Conservation (phyloP, 2,888 invertebrate genomes). For the Leptogaster cylindrica region DNA sequence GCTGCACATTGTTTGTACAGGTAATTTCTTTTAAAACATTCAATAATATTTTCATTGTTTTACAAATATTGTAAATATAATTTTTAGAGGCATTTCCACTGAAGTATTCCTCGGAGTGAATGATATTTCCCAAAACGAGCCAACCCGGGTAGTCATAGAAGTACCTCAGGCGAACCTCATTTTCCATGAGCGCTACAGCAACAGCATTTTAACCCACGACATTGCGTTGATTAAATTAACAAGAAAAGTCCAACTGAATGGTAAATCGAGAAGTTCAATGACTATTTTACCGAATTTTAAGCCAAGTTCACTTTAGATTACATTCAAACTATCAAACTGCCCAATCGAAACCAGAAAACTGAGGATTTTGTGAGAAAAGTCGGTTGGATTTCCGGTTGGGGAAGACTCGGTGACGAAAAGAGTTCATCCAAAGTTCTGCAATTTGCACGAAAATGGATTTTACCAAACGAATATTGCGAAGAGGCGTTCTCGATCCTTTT, state of each 20-base stretch:
- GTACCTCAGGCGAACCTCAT: neutral
- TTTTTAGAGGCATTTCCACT: neutral
- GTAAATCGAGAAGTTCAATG: neutral
- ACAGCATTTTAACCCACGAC: neutral
- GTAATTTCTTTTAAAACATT: neutral
- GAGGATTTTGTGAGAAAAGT: neutral
- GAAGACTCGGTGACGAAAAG: neutral
- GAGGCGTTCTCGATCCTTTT: neutral
- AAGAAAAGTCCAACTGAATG: neutral
- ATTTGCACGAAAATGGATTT: neutral
- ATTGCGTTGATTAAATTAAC: conserved; percentile 37
- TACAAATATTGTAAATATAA: neutral
- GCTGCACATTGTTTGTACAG: conserved; percentile 36
- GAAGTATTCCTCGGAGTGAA: conserved; percentile 22
- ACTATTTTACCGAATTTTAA: neutral
- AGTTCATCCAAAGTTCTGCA: neutral
- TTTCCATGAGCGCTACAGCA: conserved; percentile 18
- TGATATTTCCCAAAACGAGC: neutral
- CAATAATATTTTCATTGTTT: neutral
- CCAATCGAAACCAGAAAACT: neutral
- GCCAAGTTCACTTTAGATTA: neutral
- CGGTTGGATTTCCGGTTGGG: neutral
- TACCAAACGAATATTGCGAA: neutral
- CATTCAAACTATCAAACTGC: neutral
- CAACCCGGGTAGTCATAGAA: neutral